Base-by-base conservation (phyloP, 2,888 invertebrate species). In the Dendrolimus houi region DNA sequence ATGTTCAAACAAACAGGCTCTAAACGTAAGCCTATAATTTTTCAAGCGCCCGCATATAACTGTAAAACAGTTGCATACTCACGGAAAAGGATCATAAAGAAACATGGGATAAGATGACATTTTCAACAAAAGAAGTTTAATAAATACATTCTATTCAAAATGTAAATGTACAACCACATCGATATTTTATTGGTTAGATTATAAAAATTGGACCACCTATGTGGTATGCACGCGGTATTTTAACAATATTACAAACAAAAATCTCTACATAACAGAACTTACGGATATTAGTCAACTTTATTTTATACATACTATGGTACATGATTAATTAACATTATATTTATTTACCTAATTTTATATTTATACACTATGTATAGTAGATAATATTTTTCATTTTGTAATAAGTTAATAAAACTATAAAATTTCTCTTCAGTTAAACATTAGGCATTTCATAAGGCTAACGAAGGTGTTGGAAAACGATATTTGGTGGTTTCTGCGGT, bases 401-500 rank as follows among this genome's bases (percentile, higher is more conserved):
- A 89, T 89, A 90, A 90, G 89, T 90, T 90, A 90, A 89, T 90
- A 89, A 87, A 88, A 89, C 85, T 88, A 89, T 89, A 89, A 87
- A 89, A 87, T 87, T 87, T 82, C 81, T 86, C 83, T 87, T 87
- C 85, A 83, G 80, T 84, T 82, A 85, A 85, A 85, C 81, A 81
- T 87, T 87, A 89, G 87, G 88, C 87, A 85, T 83, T 83, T 80
- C 75, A 81, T 89, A 89, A 87, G 87, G 88, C 88, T 90, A 89
- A 87, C 83, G 87, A 75, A 85, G 81, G 80, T 86, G 83, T 82
- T 82, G 85, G 81, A 55, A 87, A 88, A 88, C 82, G 83, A 88
- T 89, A 88, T 89, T 90, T 90, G 88, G 88, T 87, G 85, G 81
- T 72, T 72, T 77, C 81, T 73, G 75, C 74, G 77, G 81, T 78